phyloP scores from a whole-genome alignment of 2,888 invertebrate genomes.

The Dryomyza anilis region DNA sequence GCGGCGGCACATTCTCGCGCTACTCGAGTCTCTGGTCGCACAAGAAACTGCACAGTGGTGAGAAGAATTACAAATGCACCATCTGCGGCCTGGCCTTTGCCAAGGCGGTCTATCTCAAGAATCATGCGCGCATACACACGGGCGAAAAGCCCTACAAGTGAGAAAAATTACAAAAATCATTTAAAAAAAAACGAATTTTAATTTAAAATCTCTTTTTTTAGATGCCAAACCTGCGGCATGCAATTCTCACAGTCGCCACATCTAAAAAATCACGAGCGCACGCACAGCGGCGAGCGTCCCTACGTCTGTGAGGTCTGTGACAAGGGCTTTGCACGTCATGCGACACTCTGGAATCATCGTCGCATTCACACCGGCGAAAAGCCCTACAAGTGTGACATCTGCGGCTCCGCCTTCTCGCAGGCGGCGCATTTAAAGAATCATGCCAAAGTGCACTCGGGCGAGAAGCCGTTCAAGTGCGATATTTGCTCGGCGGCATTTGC shows the following conservation, averaged over 20 bases:
- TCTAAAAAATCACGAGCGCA: constrained; percentile 86
- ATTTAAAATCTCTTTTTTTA: constrained; percentile 47
- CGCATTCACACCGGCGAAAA: constrained; percentile 80
- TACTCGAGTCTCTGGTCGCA: constrained; percentile 90
- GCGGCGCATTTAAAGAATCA: constrained; percentile 89
- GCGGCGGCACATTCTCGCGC: constrained; percentile 80
- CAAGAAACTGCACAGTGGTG: constrained; percentile 81
- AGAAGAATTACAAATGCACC: constrained; percentile 85
- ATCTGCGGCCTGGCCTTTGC: constrained; percentile 88
- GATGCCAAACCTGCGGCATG: constrained; percentile 88
- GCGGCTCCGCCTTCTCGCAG: constrained; percentile 89
- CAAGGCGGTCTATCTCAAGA: constrained; percentile 88
- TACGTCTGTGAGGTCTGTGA: constrained; percentile 89
- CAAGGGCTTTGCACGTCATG: constrained; percentile 86
- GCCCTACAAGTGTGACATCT: constrained; percentile 76
- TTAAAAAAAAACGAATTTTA: not conserved
- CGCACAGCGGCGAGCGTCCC: constrained; percentile 85
- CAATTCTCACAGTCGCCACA: constrained; percentile 89
- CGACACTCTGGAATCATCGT: constrained; percentile 86
- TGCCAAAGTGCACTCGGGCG: constrained; percentile 82
- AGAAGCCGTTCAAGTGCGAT: constrained; percentile 82
- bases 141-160: constrained; percentile 84
- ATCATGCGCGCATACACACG: constrained; percentile 85
- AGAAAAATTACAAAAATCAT: constrained; percentile 45
- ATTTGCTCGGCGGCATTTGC: constrained; percentile 86